Percentiles rank a stretch among this genome's conserved stretches.
Conservation (phyloP, 2,113 vertebrate species). For the Pristiophorus japonicus region DNA sequence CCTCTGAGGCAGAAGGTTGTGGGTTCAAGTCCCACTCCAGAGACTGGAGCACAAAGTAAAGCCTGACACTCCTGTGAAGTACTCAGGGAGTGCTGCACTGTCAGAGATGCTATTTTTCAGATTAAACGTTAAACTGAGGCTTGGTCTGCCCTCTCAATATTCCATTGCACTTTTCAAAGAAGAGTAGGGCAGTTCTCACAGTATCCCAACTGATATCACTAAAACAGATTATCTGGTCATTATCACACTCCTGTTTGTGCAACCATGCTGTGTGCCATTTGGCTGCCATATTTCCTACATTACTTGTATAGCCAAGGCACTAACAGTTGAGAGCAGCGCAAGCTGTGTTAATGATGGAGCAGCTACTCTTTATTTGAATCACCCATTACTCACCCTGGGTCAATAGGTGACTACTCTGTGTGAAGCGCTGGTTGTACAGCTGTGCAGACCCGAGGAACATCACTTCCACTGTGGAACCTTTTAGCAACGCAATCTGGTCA, state of each 20-base stretch:
- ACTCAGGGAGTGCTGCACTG: neutral
- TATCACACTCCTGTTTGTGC: neutral
- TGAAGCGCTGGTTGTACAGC: slow-evolving; percentile 66
- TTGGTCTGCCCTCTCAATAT: neutral
- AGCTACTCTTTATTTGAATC: neutral
- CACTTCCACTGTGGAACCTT: slow-evolving; percentile 76
- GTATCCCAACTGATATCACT: neutral
- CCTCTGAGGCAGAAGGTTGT: neutral
- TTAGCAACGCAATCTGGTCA: slow-evolving; percentile 76
- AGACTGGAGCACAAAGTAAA: neutral
- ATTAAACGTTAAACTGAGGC: neutral
- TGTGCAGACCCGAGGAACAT: slow-evolving; percentile 80
- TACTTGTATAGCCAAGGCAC: neutral
- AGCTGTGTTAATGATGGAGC: neutral
- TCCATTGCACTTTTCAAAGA: neutral
- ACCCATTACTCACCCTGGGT: slow-evolving; percentile 8
- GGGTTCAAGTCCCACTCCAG: neutral
- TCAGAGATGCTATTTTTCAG: no score
- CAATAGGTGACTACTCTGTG: slow-evolving; percentile 19
- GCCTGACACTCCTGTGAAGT: neutral
- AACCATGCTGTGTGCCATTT: neutral
- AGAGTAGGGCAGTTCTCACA: neutral
- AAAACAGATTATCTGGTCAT: neutral
- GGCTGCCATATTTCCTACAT: neutral
- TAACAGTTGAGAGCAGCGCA: no score